Evolutionary conservation across 2,888 invertebrate genomes (phyloP).

Genomic region (Rotaria magnacalcarata): DNA sequence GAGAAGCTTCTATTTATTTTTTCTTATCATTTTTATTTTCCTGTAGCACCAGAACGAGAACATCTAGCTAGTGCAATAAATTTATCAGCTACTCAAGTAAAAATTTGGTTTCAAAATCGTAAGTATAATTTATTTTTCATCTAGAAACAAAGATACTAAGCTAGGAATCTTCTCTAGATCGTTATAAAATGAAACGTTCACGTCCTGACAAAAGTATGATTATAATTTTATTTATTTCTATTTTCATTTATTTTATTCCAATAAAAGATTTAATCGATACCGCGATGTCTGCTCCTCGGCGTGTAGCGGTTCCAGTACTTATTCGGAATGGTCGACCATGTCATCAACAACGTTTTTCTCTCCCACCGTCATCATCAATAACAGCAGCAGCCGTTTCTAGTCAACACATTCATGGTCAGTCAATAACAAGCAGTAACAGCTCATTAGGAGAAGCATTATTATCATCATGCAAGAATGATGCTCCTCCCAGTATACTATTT

Average conservation of each 20-base stretch:
- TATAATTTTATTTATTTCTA: background rate
- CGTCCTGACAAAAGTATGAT: slow-evolving; percentile 24
- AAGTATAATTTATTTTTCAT: background rate
- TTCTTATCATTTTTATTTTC: background rate
- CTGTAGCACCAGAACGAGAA: slow-evolving; percentile 42
- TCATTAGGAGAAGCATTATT: background rate
- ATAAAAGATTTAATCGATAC: background rate
- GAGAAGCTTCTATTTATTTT: background rate
- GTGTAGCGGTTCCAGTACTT: slow-evolving; percentile 17
- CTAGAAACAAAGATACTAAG: no score
- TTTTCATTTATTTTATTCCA: background rate
- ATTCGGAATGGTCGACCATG: slow-evolving; percentile 18
- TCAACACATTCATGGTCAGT: background rate
- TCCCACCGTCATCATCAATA: background rate
- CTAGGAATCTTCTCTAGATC: background rate
- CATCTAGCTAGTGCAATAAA: slow-evolving; percentile 41
- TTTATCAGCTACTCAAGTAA: slow-evolving; percentile 44
- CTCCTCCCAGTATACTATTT: slow-evolving; percentile 2
- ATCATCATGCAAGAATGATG: slow-evolving; percentile 6
- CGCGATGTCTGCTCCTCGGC: background rate
- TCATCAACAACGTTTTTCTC: slow-evolving; percentile 15
- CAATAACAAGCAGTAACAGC: slow-evolving; percentile 14
- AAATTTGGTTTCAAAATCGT: slow-evolving; percentile 46
- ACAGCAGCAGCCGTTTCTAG: background rate
- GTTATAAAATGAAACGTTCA: slow-evolving; percentile 46